phyloP scores from a whole-genome alignment of 2,888 invertebrate species.

The Yponomeuta sedellus region DNA sequence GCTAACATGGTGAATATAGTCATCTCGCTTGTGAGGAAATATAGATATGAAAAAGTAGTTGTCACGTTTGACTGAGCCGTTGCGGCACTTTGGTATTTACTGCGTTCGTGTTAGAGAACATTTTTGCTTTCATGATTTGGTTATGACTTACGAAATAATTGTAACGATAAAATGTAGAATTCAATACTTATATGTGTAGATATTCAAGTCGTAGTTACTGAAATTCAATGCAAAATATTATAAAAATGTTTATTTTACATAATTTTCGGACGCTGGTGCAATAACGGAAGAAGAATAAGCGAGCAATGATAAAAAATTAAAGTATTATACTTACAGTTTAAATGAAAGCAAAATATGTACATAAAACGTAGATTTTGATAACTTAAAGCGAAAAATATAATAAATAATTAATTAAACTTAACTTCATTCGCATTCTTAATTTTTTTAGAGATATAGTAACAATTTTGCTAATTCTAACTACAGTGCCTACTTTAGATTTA shows the following conservation, averaged over 20 bases:
- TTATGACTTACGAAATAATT: not conserved
- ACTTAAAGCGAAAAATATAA: not conserved
- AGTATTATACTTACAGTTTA: not conserved
- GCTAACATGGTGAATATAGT: not conserved
- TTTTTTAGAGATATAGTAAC: not conserved
- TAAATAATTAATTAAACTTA: not conserved
- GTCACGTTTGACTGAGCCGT: not conserved
- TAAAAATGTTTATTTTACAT: not conserved
- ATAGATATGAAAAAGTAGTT: not conserved
- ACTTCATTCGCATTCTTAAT: not conserved
- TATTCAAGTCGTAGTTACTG: not conserved
- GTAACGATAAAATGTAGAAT: not conserved
- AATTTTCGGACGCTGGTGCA: not conserved
- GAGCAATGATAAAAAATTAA: not conserved
- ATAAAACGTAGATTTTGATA: conserved; percentile 8
- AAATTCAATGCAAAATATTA: not conserved
- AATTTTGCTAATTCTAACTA: conserved; percentile 26
- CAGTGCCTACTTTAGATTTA: conserved; percentile 29
- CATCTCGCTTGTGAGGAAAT: not conserved
- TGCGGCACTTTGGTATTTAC: not conserved
- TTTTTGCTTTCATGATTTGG: not conserved
- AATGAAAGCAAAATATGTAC: not conserved
- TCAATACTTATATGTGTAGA: not conserved
- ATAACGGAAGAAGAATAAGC: not conserved
- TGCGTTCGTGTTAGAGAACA: not conserved